Base-by-base conservation (phyloP, 64 coral and sea anemone species). In the Pachyseris speciosa region DNA sequence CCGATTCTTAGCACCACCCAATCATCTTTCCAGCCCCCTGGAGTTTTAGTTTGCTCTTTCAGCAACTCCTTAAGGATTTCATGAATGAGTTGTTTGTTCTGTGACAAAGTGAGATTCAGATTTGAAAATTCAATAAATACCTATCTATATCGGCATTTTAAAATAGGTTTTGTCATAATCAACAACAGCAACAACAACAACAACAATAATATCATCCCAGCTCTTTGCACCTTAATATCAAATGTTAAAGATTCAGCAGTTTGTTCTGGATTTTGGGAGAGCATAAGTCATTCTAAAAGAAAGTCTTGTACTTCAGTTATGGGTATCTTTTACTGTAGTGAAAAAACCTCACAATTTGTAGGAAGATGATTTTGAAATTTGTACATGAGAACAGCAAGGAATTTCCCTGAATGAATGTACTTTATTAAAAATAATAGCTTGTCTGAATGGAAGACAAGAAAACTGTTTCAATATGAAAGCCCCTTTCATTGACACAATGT, bases 161-260 rank as follows among this genome's bases (percentile, higher is more conserved):
- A 7, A 13, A 34, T 67, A 67, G 15, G 32, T 2, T 34, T 67
- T 33, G 30, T 33, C 34, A 33, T 67, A 13, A 67, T 9, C 64
- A 28, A 29, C 34, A 29, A 33, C 29, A 67, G 29, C 32, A 67
- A 9, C 64, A 64, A 83, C 25, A 38, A 68, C 29, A 37, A 69
- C n/a, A n/a, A n/a, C 42, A 70, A 41, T 32, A 38, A 91, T 81
- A 69, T 57, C 63, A 91, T 68, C 65, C 88, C 88, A 91, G 43
- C 49, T 69, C 79, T 80, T 90, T 48, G 67, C 88, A 38, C 88
- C 75, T 47, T 64, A 36, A 64, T 38, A 80, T 47, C 74, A 26
- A 67, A 90, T 61, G 51, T 88, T 88, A 25, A 88, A 88, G 31
- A 75, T 88, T 34, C 86, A 67, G 33, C 74, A 88, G 51, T 88